These are phyloP conservation scores for Oophaga pumilio DNA, from an alignment of 2,113 vertebrate species.

Conservation along the genomic window DNA sequence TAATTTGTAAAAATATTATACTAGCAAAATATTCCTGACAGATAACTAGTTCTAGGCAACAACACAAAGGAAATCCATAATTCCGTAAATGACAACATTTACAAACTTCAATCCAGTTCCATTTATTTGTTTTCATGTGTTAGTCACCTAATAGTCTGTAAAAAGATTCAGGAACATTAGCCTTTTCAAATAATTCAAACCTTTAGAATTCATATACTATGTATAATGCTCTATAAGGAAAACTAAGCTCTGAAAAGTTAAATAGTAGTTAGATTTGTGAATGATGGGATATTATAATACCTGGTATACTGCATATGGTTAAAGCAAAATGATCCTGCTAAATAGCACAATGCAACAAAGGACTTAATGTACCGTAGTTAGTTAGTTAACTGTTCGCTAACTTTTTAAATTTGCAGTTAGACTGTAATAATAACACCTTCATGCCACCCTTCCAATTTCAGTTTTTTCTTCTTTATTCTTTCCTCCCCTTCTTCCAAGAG, in stretches of 20 bases:
- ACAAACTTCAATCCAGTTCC: not conserved
- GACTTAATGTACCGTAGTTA: no score
- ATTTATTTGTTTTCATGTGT: not conserved
- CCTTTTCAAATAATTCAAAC: not conserved
- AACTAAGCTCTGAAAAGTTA: not conserved
- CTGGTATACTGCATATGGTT: no score
- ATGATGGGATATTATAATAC: not conserved
- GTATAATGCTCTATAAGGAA: not conserved
- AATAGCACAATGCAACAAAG: not conserved
- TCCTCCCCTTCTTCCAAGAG: no score
- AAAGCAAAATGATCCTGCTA: no score
- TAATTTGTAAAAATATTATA: conserved; percentile 6
- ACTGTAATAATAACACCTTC: no score
- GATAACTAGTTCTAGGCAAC: not conserved
- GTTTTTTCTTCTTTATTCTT: no score
- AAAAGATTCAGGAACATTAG: not conserved
- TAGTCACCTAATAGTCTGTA: not conserved
- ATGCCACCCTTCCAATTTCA: no score
- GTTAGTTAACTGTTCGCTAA: no score
- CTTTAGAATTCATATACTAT: not conserved
- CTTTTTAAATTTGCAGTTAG: no score
- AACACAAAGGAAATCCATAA: not conserved
- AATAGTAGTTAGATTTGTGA: not conserved
- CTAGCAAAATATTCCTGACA: conserved; percentile 9
- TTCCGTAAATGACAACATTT: not conserved